These are phyloP conservation scores for Chrysolina oricalcia DNA, from an alignment of 2,888 invertebrate species.

Conservation along the genomic window DNA sequence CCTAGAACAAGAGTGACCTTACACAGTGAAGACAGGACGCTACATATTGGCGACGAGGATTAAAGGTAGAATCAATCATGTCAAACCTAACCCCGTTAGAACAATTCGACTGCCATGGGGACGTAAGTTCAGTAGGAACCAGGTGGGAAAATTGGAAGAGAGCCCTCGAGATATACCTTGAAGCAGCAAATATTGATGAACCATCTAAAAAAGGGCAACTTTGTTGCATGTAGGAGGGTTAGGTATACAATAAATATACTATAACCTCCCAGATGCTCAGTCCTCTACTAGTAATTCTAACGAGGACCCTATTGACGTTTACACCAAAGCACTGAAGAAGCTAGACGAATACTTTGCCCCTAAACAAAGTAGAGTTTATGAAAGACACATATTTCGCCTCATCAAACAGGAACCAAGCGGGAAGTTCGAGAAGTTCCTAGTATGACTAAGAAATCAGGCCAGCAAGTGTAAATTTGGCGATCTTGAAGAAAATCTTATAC, in stretches of 20 bases:
- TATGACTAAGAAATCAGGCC: constrained; percentile 52
- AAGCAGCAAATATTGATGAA: no score
- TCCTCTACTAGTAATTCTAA: constrained; percentile 36
- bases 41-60: no score
- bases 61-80: no score
- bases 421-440: constrained; percentile 62
- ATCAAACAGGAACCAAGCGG: constrained; percentile 43
- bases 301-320: constrained; percentile 20
- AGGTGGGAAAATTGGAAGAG: no score
- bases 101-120: no score
- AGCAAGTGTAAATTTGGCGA: constrained; percentile 46
- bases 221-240: no score
- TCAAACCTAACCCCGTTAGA: no score
- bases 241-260: constrained; percentile 60
- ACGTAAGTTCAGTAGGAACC: no score
- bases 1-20: no score
- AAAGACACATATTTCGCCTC: constrained; percentile 60
- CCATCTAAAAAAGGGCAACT: not conserved
- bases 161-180: no score
- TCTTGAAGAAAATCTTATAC: constrained; percentile 54
- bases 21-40: no score
- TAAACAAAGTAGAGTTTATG: constrained; percentile 55
- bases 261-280: constrained; percentile 55
- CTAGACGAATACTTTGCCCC: constrained; percentile 57
- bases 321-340: constrained; percentile 31